Conservation (phyloP, 2,113 vertebrate genomes). For the Periophthalmodon schlosseri region DNA sequence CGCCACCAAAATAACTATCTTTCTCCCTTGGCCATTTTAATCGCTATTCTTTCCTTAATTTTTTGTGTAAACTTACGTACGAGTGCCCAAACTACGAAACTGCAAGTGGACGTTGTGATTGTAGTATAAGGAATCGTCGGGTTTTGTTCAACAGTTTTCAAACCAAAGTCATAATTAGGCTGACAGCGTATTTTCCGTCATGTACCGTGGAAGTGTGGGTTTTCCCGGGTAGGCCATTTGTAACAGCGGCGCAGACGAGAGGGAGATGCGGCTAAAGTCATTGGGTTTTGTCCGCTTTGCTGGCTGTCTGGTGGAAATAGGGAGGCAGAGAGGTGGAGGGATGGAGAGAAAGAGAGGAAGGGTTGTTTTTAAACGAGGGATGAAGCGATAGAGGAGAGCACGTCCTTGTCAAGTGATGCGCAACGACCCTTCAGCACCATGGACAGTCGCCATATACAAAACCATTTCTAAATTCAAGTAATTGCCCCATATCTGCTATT, state of each 20-base stretch:
- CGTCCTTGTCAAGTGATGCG: slow-evolving; percentile 40
- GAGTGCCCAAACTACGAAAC: not conserved
- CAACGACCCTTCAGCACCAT: slow-evolving; percentile 41
- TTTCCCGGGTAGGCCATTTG: not conserved
- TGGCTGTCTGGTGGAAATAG: not conserved
- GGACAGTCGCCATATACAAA: not conserved
- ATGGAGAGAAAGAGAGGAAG: not conserved
- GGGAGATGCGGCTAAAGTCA: not conserved
- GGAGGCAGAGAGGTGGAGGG: not conserved
- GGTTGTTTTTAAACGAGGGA: not conserved
- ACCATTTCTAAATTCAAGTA: too few relatives aligned
- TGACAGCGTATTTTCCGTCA: not conserved
- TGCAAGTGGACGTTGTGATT: not conserved
- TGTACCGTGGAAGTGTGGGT: not conserved
- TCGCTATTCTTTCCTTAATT: not conserved
- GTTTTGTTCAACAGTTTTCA: slow-evolving; percentile 11
- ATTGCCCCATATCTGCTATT: too few relatives aligned
- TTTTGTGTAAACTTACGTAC: not conserved
- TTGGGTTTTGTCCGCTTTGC: not conserved
- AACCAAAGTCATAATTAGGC: not conserved
- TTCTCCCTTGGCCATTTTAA: not conserved
- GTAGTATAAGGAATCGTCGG: not conserved
- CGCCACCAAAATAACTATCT: not conserved
- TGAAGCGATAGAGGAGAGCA: slow-evolving; percentile 7
- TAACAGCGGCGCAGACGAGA: not conserved